These are phyloP conservation scores for rabbit (Oryctolagus cuniculus) DNA, from an alignment of 2,113 vertebrate genomes.

Conservation along the genomic window mOryCun1.1 NC_091443.1:38482501-38483000, in stretches of 20 bases:
- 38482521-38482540: not conserved
- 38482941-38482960: too few relatives aligned
- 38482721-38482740: not conserved
- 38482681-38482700: conserved; percentile 12
- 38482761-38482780: too few relatives aligned
- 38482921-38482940: too few relatives aligned
- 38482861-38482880: too few relatives aligned
- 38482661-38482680: not conserved
- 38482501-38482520: not conserved
- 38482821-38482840: too few relatives aligned
- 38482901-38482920: too few relatives aligned
- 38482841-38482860: too few relatives aligned
- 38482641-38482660: not conserved
- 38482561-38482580: not conserved
- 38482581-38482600: not conserved
- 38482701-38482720: not conserved
- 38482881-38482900: too few relatives aligned
- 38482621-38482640: not conserved
- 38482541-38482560: conserved; percentile 5
- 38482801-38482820: too few relatives aligned
- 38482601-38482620: not conserved
- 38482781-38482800: too few relatives aligned
- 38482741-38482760: conserved; percentile 4
- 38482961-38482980: too few relatives aligned
- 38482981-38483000: too few relatives aligned